Base-by-base conservation (phyloP, 2,113 vertebrate genomes). In the Herpetotheres cachinnans region DNA sequence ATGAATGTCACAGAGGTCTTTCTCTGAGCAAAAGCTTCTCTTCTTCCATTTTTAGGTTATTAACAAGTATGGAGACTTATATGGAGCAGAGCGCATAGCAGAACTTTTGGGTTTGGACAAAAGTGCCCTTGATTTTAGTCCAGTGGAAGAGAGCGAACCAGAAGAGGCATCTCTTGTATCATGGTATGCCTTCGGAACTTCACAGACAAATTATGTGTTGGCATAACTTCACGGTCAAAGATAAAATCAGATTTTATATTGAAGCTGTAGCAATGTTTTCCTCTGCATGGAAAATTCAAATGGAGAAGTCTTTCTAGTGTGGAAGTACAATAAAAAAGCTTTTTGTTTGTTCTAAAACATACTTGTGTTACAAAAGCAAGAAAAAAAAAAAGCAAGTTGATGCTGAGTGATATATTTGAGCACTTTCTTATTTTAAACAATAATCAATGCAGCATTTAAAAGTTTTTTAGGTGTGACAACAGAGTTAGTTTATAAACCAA, bases 41-140 rank as follows among this genome's bases (percentile, higher is more conserved):
- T 55, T 96, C 87, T 81, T 95, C 69, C 55, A 49, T 71, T 71
- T 94, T 47, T 87, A 99, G 99, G 99, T 99, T 95, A 99, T 99
- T 96, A 99, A 99, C 97, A 99, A 99, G 91, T 99, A 99, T 0
- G 99, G 99, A 40, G 99, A 99, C 79, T 98, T 99, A 82, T 99
- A 99, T 0, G 99, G 99, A 96, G 99, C 99, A 22, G 99, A 99
- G 94, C 98, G 99, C 88, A 99, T 99, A 52, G 99, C 99, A 79
- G 99, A 99, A 97, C 99, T 99, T 86, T 85, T 99, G 95, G 99
- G 99, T 47, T 97, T 99, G 98, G 99, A 99, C 85, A 99, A 99
- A 98, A 99, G 98, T 34, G 99, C 99, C 59, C 98, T 99, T 65
- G 99, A 99, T 97, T 99, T 99, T 95, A 99, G 99, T 96, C 99